Evolutionary conservation across 2,888 invertebrate species (phyloP).

Genomic region (Sminthurinus aureus): DNA sequence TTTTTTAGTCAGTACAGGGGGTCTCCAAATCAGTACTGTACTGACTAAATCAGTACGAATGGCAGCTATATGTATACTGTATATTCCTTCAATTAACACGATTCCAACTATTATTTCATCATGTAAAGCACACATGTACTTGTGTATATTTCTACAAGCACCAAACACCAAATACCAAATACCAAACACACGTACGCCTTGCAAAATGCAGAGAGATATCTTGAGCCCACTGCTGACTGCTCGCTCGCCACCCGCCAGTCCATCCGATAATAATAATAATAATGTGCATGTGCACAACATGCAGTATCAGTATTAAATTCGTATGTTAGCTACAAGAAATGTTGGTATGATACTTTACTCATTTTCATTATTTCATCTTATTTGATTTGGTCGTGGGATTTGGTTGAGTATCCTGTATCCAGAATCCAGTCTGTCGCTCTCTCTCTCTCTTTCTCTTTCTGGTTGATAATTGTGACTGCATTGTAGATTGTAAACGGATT

Average conservation of each 20-base stretch:
- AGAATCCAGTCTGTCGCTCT: neutral
- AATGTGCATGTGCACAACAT: neutral
- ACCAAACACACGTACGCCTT: neutral
- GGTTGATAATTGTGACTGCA: neutral
- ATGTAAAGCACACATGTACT: neutral
- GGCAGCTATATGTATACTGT: neutral
- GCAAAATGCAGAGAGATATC: neutral
- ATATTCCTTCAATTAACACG: conserved; percentile 17
- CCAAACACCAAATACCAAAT: too few relatives aligned
- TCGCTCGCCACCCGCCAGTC: conserved; percentile 1
- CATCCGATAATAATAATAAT: neutral
- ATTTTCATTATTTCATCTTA: conserved; percentile 1
- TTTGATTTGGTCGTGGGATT: neutral
- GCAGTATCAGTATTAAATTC: too few relatives aligned
- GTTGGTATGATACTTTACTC: neutral
- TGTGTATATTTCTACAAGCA: too few relatives aligned
- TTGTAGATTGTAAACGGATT: neutral
- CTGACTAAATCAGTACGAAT: too few relatives aligned
- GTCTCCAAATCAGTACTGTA: too few relatives aligned
- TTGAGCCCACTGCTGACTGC: neutral
- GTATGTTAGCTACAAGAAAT: neutral
- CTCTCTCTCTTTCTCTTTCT: neutral
- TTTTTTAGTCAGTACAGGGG: too few relatives aligned
- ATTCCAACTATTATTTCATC: neutral
- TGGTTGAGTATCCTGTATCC: neutral